Evolutionary conservation across 2,888 invertebrate species (phyloP).

Genomic region (Synergus itoensis): DNA sequence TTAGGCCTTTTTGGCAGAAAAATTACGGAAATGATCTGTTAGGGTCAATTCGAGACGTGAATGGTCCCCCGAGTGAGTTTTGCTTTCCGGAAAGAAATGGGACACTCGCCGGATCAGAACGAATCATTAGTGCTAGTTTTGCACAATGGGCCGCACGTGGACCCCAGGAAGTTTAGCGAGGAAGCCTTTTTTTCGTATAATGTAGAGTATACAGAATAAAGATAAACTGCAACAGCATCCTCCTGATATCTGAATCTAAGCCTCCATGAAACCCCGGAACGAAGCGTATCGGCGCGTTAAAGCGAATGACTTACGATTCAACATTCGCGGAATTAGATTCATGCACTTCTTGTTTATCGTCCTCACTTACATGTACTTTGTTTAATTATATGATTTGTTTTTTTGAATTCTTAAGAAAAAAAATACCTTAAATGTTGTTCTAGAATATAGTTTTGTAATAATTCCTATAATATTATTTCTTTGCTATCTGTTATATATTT

Average conservation of each 20-base stretch:
- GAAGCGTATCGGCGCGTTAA: slow-evolving; percentile 64
- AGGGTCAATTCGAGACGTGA: not conserved
- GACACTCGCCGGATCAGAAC: slow-evolving; percentile 72
- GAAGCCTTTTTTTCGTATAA: slow-evolving; percentile 63
- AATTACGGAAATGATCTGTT: slow-evolving; percentile 3
- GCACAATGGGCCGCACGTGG: slow-evolving; percentile 68
- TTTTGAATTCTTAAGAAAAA: too few species aligned
- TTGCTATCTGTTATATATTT: too few species aligned
- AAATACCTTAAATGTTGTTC: too few species aligned
- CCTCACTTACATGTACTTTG: not conserved
- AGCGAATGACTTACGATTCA: slow-evolving; percentile 68
- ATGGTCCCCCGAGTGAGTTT: not conserved
- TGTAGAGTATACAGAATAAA: slow-evolving; percentile 10
- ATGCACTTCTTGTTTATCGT: not conserved
- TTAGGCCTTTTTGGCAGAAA: not conserved
- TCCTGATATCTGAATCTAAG: slow-evolving; percentile 70
- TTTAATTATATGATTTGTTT: too few species aligned
- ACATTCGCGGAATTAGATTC: slow-evolving; percentile 55
- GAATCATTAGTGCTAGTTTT: slow-evolving; percentile 73
- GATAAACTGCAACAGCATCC: slow-evolving; percentile 51
- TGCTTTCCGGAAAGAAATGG: not conserved
- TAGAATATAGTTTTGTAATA: too few species aligned
- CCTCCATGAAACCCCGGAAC: slow-evolving; percentile 62
- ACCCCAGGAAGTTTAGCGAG: slow-evolving; percentile 75
- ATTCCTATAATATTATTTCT: too few species aligned